Evolutionary conservation across 2,797 vertebrate species (phyloP).

Genomic region (Myotis daubentonii): DNA sequence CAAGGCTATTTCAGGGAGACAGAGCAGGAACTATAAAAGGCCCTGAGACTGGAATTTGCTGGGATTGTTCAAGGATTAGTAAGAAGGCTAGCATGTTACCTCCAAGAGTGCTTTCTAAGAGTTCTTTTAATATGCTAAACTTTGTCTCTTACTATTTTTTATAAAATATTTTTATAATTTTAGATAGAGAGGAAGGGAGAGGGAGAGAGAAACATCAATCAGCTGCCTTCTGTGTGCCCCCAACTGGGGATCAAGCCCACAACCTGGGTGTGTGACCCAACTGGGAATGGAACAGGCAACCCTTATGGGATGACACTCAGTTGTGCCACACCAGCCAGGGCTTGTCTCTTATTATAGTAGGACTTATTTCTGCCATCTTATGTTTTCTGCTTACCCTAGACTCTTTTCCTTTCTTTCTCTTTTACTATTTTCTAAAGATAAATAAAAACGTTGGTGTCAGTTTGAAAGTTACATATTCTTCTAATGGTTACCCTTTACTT

Average conservation of each 20-base stretch:
- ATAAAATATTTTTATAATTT: no score
- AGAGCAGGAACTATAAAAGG: not conserved
- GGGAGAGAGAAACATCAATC: no score
- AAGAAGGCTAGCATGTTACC: not conserved
- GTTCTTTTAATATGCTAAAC: not conserved
- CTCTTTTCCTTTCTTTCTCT: not conserved
- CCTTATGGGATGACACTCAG: no score
- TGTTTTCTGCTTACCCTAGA: not conserved
- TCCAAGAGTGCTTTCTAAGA: not conserved
- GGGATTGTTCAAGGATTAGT: constrained; percentile 8
- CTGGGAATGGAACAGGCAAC: no score
- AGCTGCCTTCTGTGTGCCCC: no score
- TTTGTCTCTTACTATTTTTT: not conserved
- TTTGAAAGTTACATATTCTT: not conserved
- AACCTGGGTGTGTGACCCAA: no score
- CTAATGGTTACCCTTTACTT: not conserved
- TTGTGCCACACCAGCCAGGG: no score
- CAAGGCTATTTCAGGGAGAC: not conserved
- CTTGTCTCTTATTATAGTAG: not conserved
- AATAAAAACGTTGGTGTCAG: not conserved
- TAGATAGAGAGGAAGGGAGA: no score
- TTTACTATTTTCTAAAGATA: not conserved
- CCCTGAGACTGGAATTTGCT: not conserved
- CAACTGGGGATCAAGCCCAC: no score
- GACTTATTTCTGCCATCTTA: not conserved